Conservation (phyloP, 2,113 vertebrate species). For the Pseudolaguvia tuberculata region DNA sequence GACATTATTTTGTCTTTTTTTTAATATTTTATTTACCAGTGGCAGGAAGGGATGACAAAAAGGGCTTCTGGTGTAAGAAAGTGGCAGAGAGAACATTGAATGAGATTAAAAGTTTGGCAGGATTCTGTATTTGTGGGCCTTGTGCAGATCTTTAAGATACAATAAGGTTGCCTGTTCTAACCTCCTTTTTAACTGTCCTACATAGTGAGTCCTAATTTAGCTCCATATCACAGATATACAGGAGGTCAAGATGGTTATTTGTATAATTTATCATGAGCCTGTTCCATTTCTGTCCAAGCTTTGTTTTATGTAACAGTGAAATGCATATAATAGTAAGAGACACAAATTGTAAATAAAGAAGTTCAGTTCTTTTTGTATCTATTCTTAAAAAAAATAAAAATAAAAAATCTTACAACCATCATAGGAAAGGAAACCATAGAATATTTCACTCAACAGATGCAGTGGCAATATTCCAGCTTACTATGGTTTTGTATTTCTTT, state of each 20-base stretch:
- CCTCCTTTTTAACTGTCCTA: slow-evolving; percentile 24
- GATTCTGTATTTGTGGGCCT: neutral
- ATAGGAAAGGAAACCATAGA: neutral
- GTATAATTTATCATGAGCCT: slow-evolving; percentile 10
- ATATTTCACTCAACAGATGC: neutral
- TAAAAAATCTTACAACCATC: neutral
- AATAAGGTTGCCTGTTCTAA: slow-evolving; percentile 7
- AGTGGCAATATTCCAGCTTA: neutral
- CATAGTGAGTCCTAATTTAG: slow-evolving; percentile 13
- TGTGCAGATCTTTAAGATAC: neutral
- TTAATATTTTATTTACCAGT: too few relatives aligned
- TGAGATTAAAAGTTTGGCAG: neutral
- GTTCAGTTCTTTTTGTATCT: neutral
- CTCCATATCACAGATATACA: slow-evolving; percentile 10
- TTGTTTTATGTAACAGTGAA: slow-evolving; percentile 7
- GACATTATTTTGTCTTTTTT: too few relatives aligned
- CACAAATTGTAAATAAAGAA: neutral
- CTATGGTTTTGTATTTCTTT: neutral
- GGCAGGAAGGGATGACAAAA: too few relatives aligned
- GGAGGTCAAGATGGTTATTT: slow-evolving; percentile 21
- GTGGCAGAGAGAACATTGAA: neutral
- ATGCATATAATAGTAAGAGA: neutral
- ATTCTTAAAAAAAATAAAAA: neutral
- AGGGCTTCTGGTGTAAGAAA: too few relatives aligned
- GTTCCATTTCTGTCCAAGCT: slow-evolving; percentile 1